phyloP scores from a whole-genome alignment of 2,797 vertebrate genomes.

The Xerus rutilus region DNA sequence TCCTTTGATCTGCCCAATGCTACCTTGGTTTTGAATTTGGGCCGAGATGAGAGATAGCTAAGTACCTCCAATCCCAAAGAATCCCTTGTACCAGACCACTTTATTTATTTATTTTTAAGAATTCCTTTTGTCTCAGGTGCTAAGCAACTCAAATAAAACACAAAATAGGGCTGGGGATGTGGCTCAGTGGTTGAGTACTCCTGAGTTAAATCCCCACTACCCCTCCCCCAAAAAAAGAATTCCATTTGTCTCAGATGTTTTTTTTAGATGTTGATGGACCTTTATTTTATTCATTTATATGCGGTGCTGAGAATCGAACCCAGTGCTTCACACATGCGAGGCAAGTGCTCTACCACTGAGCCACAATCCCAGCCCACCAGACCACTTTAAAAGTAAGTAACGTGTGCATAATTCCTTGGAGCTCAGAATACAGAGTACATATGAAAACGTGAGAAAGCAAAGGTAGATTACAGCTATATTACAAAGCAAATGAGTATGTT shows the following conservation, averaged over 20 bases:
- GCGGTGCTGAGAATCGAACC: too few species aligned
- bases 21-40: constrained; percentile 34
- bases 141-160: too few species aligned
- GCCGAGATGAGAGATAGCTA: not conserved
- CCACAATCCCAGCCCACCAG: not conserved
- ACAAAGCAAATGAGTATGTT: not conserved
- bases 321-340: too few species aligned
- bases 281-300: too few species aligned
- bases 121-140: too few species aligned
- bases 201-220: too few species aligned
- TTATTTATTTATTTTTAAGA: not conserved
- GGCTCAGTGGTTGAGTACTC: too few species aligned
- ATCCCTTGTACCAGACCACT: not conserved
- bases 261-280: too few species aligned
- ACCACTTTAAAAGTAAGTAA: not conserved
- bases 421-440: not conserved
- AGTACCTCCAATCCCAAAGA: not conserved
- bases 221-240: too few species aligned
- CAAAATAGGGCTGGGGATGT: too few species aligned
- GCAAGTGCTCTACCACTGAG: too few species aligned
- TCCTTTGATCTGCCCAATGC: not conserved
- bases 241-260: too few species aligned
- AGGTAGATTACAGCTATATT: not conserved
- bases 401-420: not conserved
- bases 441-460: not conserved